Base-by-base conservation (phyloP, 2,888 invertebrate genomes). In the Gerosis bhagava region DNA sequence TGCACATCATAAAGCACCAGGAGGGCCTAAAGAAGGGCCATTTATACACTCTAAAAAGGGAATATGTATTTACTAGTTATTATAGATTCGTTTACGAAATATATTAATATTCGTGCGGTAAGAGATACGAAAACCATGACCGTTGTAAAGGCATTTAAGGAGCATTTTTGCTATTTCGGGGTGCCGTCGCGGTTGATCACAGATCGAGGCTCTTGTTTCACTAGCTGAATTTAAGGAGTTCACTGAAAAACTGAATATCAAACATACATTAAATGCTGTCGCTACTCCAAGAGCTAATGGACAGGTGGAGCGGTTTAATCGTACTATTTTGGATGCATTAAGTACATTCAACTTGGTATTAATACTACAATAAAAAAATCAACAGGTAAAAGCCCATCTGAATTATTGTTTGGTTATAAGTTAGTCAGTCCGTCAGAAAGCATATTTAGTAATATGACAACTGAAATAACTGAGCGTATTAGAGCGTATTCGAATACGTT, bases 311-410 rank as follows among this genome's bases (percentile, higher is more conserved):
- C 3, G 26, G 11, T 26, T 26, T 12, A 26, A 31, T 16, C 7
- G 29, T n/a, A 31, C 16, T 4, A 31, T 31, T n/a, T n/a, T 31
- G 16, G 29, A 31, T 7, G 29, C 29, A 16, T 31, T 3, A n/a
- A 8, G 5, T 15, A 31, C n/a, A 31, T 31, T 8, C 29, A 29
- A n/a, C 8, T 29, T 15, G 29, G 29, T 15, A 15, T 29, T 2
- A 29, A 29, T 15, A 29, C 29, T 2, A 29, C 29, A 6, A 16
- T 6, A 10, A 8, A 31, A n/a, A 31, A 31, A 31, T 3, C 31
- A 10, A 31, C 31, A 10, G 7, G 8, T 1, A 31, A 31, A 16
- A 16, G 16, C 3, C 31, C 31, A 1, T 31, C 31, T 1, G 31
- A 31, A 10, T 15, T 31, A 5, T n/a, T 31, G 10, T 31, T 31